These are phyloP conservation scores for Dromiciops gliroides DNA, from an alignment of 2,113 vertebrate species.

Conservation along the genomic window DNA sequence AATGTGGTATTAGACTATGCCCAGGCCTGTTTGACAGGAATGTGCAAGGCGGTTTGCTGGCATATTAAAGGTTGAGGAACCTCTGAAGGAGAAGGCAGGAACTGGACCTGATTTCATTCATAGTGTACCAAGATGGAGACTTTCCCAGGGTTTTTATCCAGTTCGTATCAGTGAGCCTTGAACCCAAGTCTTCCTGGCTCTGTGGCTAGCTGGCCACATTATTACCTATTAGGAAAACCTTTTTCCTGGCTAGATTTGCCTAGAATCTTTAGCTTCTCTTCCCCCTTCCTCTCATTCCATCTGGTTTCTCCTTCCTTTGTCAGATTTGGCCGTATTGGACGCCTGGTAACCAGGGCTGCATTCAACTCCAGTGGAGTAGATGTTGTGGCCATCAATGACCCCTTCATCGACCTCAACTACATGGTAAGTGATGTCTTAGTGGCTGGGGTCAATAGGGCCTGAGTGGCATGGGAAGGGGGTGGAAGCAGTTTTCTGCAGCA, in stretches of 20 bases:
- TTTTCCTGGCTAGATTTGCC: not conserved
- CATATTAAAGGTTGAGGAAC: not conserved
- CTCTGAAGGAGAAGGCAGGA: not conserved
- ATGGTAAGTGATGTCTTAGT: conserved; percentile 87
- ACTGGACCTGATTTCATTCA: not conserved
- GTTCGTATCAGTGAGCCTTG: not conserved
- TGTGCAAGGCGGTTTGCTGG: not conserved
- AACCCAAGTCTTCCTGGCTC: not conserved
- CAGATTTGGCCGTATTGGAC: conserved; percentile 98
- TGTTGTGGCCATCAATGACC: conserved; percentile 97
- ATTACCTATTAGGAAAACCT: not conserved
- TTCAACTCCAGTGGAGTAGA: conserved; percentile 87
- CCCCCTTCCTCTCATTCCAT: not conserved
- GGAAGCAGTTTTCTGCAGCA: fast-evolving
- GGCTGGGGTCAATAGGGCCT: not conserved
- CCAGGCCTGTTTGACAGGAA: not conserved
- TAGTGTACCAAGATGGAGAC: not conserved
- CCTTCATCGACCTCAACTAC: conserved; percentile 98
- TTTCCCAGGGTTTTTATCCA: not conserved
- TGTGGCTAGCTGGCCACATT: no score
- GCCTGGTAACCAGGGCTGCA: conserved; percentile 94
- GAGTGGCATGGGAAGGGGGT: no score
- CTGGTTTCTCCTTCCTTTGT: not conserved
- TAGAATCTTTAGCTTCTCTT: fast-evolving
- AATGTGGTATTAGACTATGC: not conserved